phyloP scores from a whole-genome alignment of 2,113 vertebrate genomes.

The Elgaria multicarinata region DNA sequence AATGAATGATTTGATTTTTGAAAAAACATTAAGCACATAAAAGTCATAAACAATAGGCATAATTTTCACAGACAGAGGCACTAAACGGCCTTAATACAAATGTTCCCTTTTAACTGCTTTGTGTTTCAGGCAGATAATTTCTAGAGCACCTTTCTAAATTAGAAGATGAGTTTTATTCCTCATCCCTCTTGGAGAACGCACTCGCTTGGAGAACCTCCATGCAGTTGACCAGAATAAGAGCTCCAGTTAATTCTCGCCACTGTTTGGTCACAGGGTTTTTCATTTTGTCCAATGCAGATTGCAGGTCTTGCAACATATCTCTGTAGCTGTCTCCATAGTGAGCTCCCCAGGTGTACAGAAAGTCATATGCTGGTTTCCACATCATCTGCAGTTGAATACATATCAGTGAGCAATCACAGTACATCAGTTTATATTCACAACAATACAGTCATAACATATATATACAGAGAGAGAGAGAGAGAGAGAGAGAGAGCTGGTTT shows the following conservation, averaged over 20 bases:
- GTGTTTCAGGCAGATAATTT: not conserved
- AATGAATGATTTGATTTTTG: not conserved
- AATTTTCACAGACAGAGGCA: not conserved
- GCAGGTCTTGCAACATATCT: slow-evolving; percentile 94
- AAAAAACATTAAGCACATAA: not conserved
- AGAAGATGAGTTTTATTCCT: slow-evolving; percentile 39
- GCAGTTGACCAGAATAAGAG: slow-evolving; percentile 90
- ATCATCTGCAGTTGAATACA: slow-evolving; percentile 82
- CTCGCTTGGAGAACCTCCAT: slow-evolving; percentile 84
- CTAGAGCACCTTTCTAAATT: not conserved
- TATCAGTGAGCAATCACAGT: not conserved
- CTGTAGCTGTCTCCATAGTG: slow-evolving; percentile 88
- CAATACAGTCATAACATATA: not conserved
- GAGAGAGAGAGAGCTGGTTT: too few relatives aligned
- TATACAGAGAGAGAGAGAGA: not conserved
- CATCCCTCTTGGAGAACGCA: slow-evolving; percentile 78
- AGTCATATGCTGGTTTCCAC: slow-evolving; percentile 99
- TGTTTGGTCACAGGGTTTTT: slow-evolving; percentile 92
- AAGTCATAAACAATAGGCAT: not conserved
- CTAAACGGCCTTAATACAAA: not conserved
- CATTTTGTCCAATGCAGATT: slow-evolving; percentile 93
- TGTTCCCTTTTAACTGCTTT: not conserved
- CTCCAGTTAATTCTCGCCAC: slow-evolving; percentile 93
- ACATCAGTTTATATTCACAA: not conserved
- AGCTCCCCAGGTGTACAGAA: slow-evolving; percentile 91